These are phyloP conservation scores for Pocillopora meandrina DNA, from an alignment of 92 coral and sea anemone species.

Conservation along the genomic window DNA sequence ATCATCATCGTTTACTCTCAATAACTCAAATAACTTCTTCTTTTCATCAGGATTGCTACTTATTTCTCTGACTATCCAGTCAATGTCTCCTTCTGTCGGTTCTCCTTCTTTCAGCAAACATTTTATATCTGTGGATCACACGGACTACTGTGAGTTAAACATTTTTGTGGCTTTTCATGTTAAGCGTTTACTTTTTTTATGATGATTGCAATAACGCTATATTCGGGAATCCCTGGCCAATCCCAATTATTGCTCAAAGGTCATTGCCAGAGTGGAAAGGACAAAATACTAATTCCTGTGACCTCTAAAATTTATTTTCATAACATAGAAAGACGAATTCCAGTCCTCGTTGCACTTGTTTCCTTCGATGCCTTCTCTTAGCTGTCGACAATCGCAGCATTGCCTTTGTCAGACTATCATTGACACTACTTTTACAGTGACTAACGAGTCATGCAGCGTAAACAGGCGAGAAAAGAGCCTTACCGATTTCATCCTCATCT, in stretches of 20 bases:
- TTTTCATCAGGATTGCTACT: not conserved
- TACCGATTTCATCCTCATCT: not conserved
- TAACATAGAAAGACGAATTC: too few species aligned
- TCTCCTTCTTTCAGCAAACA: conserved; percentile 26
- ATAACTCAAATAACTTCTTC: not conserved
- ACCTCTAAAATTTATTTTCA: too few species aligned
- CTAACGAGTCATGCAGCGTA: not conserved
- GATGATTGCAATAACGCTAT: too few species aligned
- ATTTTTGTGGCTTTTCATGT: not conserved
- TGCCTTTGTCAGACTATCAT: too few species aligned
- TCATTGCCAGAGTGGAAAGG: too few species aligned
- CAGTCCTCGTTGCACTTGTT: too few species aligned
- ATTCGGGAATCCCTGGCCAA: too few species aligned
- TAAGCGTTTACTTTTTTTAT: not conserved
- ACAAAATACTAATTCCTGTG: too few species aligned
- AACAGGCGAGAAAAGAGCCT: not conserved
- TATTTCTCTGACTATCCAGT: conserved; percentile 1
- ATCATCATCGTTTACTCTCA: not conserved
- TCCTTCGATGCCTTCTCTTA: too few species aligned
- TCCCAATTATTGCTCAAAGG: too few species aligned
- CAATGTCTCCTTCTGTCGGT: conserved; percentile 12
- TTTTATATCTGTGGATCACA: not conserved
- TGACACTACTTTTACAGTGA: too few species aligned
- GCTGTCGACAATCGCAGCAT: too few species aligned
- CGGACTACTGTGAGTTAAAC: not conserved